These are phyloP conservation scores for Conus ventricosus DNA, from an alignment of 1,140 invertebrate genomes.

Conservation along the genomic window DNA sequence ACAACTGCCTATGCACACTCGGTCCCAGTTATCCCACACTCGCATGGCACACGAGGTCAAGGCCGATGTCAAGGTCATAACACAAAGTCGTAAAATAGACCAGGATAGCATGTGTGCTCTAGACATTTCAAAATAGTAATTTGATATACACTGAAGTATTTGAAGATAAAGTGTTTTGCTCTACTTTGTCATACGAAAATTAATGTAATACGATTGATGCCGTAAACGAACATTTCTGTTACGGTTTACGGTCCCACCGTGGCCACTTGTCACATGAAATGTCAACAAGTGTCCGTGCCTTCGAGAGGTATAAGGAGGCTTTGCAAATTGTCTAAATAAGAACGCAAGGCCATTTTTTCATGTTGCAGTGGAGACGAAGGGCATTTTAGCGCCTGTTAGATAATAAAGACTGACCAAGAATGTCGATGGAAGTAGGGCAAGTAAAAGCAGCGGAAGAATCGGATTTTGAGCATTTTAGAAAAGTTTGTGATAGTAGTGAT, in stretches of 20 bases:
- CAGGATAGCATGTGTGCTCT: not conserved
- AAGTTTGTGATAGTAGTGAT: slow-evolving; percentile 83
- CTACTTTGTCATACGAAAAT: not conserved
- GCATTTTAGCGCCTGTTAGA: not conserved
- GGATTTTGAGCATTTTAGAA: slow-evolving; percentile 87
- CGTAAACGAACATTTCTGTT: not conserved
- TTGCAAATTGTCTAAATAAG: not conserved
- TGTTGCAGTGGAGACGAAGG: not conserved
- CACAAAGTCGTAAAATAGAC: not conserved
- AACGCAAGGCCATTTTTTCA: not conserved
- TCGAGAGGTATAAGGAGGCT: not conserved
- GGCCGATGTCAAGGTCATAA: slow-evolving; percentile 4
- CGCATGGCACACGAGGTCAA: not conserved
- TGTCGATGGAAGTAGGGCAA: slow-evolving; percentile 51
- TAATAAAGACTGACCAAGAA: not conserved
- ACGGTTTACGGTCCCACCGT: not conserved
- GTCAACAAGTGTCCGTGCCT: not conserved
- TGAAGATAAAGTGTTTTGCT: not conserved
- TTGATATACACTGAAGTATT: not conserved
- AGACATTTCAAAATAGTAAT: not conserved
- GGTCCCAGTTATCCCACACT: not conserved
- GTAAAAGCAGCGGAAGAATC: slow-evolving; percentile 80
- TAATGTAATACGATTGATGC: not conserved
- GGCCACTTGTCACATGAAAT: not conserved
- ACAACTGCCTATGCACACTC: too few species aligned